Percentiles rank a stretch among this genome's conserved stretches.
phyloP scores from a whole-genome alignment of 2,888 invertebrate genomes.

The Lycaena phlaeas region DNA sequence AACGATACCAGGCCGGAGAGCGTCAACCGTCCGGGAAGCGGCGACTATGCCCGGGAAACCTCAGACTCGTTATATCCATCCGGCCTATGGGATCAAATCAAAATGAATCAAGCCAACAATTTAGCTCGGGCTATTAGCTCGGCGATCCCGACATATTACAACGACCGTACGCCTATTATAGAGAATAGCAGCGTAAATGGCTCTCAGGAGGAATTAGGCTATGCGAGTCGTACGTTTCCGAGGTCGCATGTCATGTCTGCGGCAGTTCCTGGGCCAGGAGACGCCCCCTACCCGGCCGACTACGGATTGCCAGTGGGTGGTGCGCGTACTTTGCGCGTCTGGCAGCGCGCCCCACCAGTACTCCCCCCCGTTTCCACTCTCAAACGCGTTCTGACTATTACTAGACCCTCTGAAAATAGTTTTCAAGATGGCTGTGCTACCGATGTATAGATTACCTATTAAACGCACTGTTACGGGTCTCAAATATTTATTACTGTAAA shows the following conservation, averaged over 20 bases:
- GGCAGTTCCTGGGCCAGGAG: slow-evolving; percentile 52
- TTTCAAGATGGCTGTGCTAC: slow-evolving; percentile 95
- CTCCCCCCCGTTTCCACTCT: slow-evolving; percentile 88
- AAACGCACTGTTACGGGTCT: slow-evolving; percentile 17
- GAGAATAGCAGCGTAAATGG: slow-evolving; percentile 73
- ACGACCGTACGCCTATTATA: slow-evolving; percentile 84
- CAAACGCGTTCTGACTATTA: slow-evolving; percentile 87
- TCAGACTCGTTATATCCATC: slow-evolving; percentile 85
- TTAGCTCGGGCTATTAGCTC: slow-evolving; percentile 74
- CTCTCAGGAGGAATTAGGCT: slow-evolving; percentile 75
- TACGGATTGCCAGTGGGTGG: slow-evolving; percentile 82
- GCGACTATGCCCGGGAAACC: slow-evolving; percentile 84
- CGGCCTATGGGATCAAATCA: slow-evolving; percentile 82
- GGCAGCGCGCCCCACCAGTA: slow-evolving; percentile 90
- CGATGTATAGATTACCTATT: slow-evolving; percentile 77
- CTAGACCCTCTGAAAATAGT: slow-evolving; percentile 91
- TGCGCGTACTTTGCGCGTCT: slow-evolving; percentile 87
- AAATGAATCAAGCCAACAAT: slow-evolving; percentile 63
- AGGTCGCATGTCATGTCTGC: slow-evolving; percentile 56
- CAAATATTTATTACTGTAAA: slow-evolving; percentile 27
- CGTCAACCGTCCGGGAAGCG: slow-evolving; percentile 75
- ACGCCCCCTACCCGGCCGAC: slow-evolving; percentile 80
- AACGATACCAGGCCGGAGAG: slow-evolving; percentile 84
- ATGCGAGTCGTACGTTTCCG: slow-evolving; percentile 75
- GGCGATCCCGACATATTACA: slow-evolving; percentile 75